These are phyloP conservation scores for Semicossyphus pulcher DNA, from an alignment of 2,113 vertebrate genomes.

Conservation along the genomic window DNA sequence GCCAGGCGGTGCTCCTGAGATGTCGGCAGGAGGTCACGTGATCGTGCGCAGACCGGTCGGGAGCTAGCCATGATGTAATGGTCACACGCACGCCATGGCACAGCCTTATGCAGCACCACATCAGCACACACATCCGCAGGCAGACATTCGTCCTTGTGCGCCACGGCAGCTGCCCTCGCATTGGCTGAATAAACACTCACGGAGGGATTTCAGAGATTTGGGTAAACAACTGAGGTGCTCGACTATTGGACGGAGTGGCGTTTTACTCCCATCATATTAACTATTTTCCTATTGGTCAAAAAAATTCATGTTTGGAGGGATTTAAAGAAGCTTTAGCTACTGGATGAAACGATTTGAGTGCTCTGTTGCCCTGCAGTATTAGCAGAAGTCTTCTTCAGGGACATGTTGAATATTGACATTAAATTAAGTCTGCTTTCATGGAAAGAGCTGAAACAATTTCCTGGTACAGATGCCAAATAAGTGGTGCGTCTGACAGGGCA, in stretches of 20 bases:
- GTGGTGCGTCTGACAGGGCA: constrained; percentile 7
- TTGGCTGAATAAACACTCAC: constrained; percentile 68
- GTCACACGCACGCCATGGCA: constrained; percentile 54
- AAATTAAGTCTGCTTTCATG: constrained; percentile 57
- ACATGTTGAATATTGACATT: constrained; percentile 59
- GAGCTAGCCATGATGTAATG: constrained; percentile 70
- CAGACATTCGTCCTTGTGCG: constrained; percentile 60
- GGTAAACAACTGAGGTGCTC: constrained; percentile 65
- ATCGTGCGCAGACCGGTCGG: constrained; percentile 32
- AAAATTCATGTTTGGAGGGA: constrained; percentile 73
- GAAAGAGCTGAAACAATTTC: constrained; percentile 51
- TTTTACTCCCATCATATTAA: constrained; percentile 66
- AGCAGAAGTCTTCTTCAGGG: constrained; percentile 59
- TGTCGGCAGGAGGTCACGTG: constrained; percentile 57
- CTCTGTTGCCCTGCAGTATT: constrained; percentile 57
- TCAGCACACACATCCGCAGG: constrained; percentile 23
- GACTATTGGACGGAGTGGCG: constrained; percentile 54
- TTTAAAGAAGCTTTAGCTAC: constrained; percentile 75
- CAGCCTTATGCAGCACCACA: constrained; percentile 34
- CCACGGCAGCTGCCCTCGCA: constrained; percentile 43
- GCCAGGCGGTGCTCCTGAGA: constrained; percentile 36
- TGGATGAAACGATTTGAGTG: constrained; percentile 69
- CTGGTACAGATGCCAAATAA: constrained; percentile 48
- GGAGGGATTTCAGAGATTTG: constrained; percentile 75
- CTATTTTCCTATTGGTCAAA: constrained; percentile 69